Conservation (phyloP, 1,140 invertebrate species). For the Pachyrhynchus sulphureomaculatus region DNA sequence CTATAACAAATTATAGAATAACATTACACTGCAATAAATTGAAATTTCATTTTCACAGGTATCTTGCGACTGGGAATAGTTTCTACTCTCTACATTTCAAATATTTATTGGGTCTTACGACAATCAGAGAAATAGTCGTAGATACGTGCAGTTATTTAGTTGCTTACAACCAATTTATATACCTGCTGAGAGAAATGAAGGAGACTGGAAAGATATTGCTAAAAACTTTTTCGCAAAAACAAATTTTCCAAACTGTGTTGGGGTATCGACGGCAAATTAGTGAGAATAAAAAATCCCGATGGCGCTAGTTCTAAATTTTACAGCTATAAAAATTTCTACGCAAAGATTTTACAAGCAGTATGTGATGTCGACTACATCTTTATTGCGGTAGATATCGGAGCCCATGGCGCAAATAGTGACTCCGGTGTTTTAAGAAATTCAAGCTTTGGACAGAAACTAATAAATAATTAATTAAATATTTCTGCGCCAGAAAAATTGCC, state of each 20-base stretch:
- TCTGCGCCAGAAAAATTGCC: conserved; percentile 4
- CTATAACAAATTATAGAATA: background rate
- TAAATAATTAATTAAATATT: conserved; percentile 11
- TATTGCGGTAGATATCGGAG: conserved; percentile 21
- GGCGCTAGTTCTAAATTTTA: no score
- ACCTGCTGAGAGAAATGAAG: background rate
- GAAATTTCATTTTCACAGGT: no score
- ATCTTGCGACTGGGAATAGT: conserved; percentile 13
- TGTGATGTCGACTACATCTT: conserved; percentile 14
- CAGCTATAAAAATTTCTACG: conserved; percentile 38
- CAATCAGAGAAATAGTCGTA: no score
- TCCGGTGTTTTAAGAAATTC: conserved; percentile 20
- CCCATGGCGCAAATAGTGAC: conserved; percentile 22
- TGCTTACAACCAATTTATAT: no score
- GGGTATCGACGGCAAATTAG: conserved; percentile 51
- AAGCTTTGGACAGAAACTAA: conserved; percentile 4
- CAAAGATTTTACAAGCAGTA: conserved; percentile 27
- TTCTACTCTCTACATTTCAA: conserved; percentile 10
- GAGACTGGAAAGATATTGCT: conserved; percentile 5
- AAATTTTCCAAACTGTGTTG: conserved; percentile 50
- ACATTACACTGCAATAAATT: no score
- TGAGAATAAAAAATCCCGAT: conserved; percentile 32
- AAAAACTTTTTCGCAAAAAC: conserved; percentile 28
- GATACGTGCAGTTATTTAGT: no score
- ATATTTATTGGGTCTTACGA: conserved; percentile 12